phyloP scores from a whole-genome alignment of 1,140 invertebrate genomes.

The Hylyphantes graminicola region DNA sequence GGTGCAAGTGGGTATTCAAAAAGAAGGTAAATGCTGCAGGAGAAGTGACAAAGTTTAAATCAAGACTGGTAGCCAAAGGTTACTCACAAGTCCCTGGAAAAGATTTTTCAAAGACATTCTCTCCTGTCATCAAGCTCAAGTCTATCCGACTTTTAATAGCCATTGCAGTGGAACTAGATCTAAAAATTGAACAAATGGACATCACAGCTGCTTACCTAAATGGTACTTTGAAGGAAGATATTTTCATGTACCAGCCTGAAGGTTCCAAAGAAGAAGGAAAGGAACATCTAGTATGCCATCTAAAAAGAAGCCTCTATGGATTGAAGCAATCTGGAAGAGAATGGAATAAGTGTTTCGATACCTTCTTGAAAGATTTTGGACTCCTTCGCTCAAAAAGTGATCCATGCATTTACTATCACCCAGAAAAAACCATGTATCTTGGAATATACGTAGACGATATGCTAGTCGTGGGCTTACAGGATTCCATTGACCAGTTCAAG shows the following conservation, averaged over 20 bases:
- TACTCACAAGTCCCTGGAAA: slow-evolving; percentile 54
- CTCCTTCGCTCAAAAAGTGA: not conserved
- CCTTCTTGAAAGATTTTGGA: slow-evolving; percentile 44
- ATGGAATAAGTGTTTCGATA: slow-evolving; percentile 65
- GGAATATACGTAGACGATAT: slow-evolving; percentile 60
- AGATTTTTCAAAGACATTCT: slow-evolving; percentile 60
- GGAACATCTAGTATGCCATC: slow-evolving; percentile 60
- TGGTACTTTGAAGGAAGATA: slow-evolving; percentile 67
- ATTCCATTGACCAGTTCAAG: slow-evolving; percentile 61
- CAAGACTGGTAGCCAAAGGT: slow-evolving; percentile 58
- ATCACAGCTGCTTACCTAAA: slow-evolving; percentile 66
- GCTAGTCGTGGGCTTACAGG: slow-evolving; percentile 22
- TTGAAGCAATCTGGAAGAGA: slow-evolving; percentile 68
- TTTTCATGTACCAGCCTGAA: slow-evolving; percentile 68
- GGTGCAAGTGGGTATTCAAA: slow-evolving; percentile 66
- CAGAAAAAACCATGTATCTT: slow-evolving; percentile 14
- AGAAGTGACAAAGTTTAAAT: slow-evolving; percentile 32
- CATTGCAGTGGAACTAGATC: slow-evolving; percentile 11
- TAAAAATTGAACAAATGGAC: slow-evolving; percentile 61
- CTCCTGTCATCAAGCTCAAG: slow-evolving; percentile 63
- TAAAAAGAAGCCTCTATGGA: slow-evolving; percentile 69
- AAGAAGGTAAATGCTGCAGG: not conserved
- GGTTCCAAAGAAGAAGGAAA: slow-evolving; percentile 63
- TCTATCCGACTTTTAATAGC: slow-evolving; percentile 65
- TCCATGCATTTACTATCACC: slow-evolving; percentile 29